Conservation (phyloP, 2,113 vertebrate species). For the Solea solea region DNA sequence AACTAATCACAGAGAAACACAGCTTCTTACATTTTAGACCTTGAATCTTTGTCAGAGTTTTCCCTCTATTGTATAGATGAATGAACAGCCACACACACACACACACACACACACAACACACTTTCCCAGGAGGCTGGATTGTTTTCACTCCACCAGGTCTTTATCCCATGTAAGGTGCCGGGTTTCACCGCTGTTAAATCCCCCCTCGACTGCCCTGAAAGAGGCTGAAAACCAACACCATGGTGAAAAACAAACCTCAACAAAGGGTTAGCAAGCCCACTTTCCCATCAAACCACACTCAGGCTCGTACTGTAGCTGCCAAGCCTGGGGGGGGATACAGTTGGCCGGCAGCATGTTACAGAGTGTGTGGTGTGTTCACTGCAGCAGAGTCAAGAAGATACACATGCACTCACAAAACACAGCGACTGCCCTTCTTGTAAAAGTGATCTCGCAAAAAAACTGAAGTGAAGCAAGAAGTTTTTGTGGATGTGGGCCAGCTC, state of each 20-base stretch:
- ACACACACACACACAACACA: background rate
- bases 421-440: background rate
- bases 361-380: background rate
- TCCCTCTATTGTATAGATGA: background rate
- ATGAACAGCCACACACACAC: background rate
- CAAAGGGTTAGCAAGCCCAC: constrained; percentile 36
- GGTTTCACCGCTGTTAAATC: constrained; percentile 56
- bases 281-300: constrained; percentile 34
- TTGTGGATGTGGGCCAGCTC: background rate
- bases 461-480: background rate
- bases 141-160: constrained; percentile 19
- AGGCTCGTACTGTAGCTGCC: constrained; percentile 3
- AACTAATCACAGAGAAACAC: no score
- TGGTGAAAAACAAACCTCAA: constrained; percentile 29
- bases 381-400: background rate
- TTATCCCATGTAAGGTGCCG: constrained; percentile 49
- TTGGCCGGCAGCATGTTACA: constrained; percentile 2
- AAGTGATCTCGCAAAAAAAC: background rate
- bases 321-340: constrained; percentile 1
- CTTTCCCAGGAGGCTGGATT: constrained; percentile 13
- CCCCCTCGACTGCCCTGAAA: constrained; percentile 43
- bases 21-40: no score
- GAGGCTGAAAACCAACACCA: constrained; percentile 60
- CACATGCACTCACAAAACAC: constrained; percentile 2
- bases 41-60: no score